Percentiles rank a stretch among this genome's conserved stretches.
phyloP scores from a whole-genome alignment of 2,797 vertebrate genomes.

The Heliangelus exortis region DNA sequence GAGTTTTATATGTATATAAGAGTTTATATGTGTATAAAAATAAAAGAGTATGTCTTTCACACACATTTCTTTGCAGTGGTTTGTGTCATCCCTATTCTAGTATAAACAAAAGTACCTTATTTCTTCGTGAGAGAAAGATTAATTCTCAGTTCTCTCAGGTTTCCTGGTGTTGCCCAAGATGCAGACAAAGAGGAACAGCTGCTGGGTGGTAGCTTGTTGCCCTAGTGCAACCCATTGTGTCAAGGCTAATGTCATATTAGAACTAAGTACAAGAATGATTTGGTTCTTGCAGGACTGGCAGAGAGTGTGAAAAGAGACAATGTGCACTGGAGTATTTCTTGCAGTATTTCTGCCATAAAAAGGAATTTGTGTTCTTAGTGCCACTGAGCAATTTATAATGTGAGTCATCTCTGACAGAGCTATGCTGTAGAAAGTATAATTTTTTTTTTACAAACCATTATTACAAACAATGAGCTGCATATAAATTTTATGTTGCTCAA shows the following conservation, averaged over 20 bases:
- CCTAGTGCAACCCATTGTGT: not conserved
- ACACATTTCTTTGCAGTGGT: not conserved
- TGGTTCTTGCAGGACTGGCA: not conserved
- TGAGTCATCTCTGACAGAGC: conserved; percentile 39
- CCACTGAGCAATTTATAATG: conserved; percentile 5
- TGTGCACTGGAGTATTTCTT: not conserved
- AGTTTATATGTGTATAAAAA: not conserved
- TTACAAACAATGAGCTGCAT: not conserved
- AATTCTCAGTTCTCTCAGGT: not conserved
- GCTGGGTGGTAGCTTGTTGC: not conserved
- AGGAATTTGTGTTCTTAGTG: not conserved
- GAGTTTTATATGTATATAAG: not conserved
- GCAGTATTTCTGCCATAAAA: not conserved
- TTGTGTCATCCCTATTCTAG: not conserved
- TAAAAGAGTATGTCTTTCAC: not conserved
- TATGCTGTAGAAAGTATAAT: conserved; percentile 8
- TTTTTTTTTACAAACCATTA: conserved; percentile 13
- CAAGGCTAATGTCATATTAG: not conserved
- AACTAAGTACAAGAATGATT: not conserved
- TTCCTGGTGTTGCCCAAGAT: not conserved
- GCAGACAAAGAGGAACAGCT: accelerated
- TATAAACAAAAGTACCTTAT: not conserved
- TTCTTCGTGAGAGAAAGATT: not conserved
- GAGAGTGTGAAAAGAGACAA: not conserved
- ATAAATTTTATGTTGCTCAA: not conserved